Conservation (phyloP, 1,140 invertebrate genomes). For the Cydia fagiglandana region DNA sequence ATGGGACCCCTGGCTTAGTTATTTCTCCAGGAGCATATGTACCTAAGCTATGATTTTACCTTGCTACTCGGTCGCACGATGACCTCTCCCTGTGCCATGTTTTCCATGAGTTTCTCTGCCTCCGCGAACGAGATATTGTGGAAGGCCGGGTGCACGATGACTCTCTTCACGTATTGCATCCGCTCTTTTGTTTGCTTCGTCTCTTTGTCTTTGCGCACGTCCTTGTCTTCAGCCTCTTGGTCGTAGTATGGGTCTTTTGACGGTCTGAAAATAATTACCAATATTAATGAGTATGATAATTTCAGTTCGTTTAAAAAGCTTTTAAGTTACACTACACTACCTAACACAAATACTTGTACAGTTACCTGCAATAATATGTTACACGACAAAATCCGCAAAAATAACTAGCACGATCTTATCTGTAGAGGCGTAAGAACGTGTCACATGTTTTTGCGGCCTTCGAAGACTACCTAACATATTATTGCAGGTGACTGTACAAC, state of each 20-base stretch:
- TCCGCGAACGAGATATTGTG: slow-evolving; percentile 97
- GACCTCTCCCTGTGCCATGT: slow-evolving; percentile 97
- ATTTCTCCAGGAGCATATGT: background rate
- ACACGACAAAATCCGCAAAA: too few species aligned
- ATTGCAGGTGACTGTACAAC: too few species aligned
- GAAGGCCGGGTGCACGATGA: slow-evolving; percentile 98
- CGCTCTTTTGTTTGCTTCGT: slow-evolving; percentile 89
- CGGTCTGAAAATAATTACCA: slow-evolving; percentile 80
- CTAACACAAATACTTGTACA: too few species aligned
- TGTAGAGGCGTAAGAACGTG: too few species aligned
- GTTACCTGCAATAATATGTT: too few species aligned
- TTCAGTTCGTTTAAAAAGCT: too few species aligned
- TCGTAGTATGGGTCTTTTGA: slow-evolving; percentile 96
- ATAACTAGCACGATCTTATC: too few species aligned
- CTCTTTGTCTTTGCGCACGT: slow-evolving; percentile 89
- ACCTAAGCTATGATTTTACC: slow-evolving; percentile 58
- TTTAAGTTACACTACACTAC: too few species aligned
- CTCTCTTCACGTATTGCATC: slow-evolving; percentile 94
- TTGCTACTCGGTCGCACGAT: slow-evolving; percentile 98
- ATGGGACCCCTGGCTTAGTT: too few species aligned
- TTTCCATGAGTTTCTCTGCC: slow-evolving; percentile 93
- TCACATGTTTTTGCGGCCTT: too few species aligned
- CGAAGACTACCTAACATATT: too few species aligned
- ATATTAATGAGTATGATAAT: too few species aligned
- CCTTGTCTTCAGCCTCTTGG: slow-evolving; percentile 90